These are phyloP conservation scores for Dipodomys ordii DNA, from an alignment of 2,113 vertebrate genomes.

Conservation along the genomic window DNA sequence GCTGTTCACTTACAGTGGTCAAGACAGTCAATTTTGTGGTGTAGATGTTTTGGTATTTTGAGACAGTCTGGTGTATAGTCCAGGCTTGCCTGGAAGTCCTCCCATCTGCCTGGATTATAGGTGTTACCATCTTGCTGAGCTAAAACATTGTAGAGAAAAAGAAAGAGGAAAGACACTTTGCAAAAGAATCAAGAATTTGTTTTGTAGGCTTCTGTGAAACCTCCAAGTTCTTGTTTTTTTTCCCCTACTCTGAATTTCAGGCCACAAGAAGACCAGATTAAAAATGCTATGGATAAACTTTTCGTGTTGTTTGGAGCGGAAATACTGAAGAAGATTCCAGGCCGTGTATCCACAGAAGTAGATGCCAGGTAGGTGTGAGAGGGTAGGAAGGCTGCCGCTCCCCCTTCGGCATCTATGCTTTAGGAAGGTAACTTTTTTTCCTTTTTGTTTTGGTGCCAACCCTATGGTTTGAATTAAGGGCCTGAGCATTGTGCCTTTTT, in stretches of 20 bases:
- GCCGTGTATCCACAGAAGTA: conserved; percentile 98
- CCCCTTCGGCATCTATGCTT: too few species aligned
- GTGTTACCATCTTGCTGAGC: not conserved
- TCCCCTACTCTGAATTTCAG: conserved; percentile 81
- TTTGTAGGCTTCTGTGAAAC: not conserved
- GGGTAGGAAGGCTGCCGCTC: accelerated
- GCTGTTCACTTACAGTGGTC: accelerated
- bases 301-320: conserved; percentile 96
- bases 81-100: not conserved
- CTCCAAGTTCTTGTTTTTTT: not conserved
- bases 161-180: not conserved
- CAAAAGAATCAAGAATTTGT: not conserved
- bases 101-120: not conserved
- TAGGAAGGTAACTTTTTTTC: not conserved
- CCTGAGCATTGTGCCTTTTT: too few species aligned
- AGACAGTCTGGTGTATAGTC: too few species aligned
- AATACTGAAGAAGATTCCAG: conserved; percentile 97
- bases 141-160: not conserved
- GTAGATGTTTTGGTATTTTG: not conserved
- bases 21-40: too few species aligned
- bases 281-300: conserved; percentile 94
- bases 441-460: too few species aligned
- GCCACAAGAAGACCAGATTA: conserved; percentile 93
- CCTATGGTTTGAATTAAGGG: too few species aligned
- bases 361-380: conserved; percentile 92